Conservation (phyloP, 2,888 invertebrate genomes). For the Auanema sp. region DNA sequence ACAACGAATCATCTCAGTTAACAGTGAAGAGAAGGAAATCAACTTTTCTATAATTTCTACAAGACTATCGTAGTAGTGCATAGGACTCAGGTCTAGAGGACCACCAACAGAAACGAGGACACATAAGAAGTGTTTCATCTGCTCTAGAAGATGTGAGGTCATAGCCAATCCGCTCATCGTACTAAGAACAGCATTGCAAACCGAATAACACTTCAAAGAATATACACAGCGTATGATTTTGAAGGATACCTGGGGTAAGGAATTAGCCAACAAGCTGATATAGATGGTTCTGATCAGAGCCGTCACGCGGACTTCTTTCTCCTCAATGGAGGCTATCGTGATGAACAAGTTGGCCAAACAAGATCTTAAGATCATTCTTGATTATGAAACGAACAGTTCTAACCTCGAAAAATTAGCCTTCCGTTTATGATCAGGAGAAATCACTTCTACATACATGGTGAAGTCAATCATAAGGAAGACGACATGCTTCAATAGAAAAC, state of each 20-base stretch:
- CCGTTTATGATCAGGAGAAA: conserved; percentile 2
- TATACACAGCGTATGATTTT: too few species aligned
- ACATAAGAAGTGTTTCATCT: too few species aligned
- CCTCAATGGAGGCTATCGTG: conserved; percentile 17
- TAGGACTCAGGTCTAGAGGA: too few species aligned
- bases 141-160: too few species aligned
- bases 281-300: conserved; percentile 23
- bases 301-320: conserved; percentile 4
- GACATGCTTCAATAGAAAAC: conserved; percentile 2
- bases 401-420: conserved; percentile 11
- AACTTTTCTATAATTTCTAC: too few species aligned
- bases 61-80: too few species aligned
- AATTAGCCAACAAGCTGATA: conserved; percentile 31
- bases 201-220: too few species aligned
- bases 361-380: conserved; percentile 3
- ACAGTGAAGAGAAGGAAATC: too few species aligned
- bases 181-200: too few species aligned
- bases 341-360: conserved; percentile 20
- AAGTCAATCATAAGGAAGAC: conserved; percentile 5
- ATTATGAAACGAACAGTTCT: not conserved
- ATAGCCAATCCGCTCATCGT: too few species aligned
- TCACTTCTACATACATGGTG: not conserved
- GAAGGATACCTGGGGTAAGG: conserved; percentile 25
- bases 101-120: too few species aligned
- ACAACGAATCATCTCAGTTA: too few species aligned